phyloP scores from a whole-genome alignment of 2,888 invertebrate species.

The Lasioglossum marginatum region DNA sequence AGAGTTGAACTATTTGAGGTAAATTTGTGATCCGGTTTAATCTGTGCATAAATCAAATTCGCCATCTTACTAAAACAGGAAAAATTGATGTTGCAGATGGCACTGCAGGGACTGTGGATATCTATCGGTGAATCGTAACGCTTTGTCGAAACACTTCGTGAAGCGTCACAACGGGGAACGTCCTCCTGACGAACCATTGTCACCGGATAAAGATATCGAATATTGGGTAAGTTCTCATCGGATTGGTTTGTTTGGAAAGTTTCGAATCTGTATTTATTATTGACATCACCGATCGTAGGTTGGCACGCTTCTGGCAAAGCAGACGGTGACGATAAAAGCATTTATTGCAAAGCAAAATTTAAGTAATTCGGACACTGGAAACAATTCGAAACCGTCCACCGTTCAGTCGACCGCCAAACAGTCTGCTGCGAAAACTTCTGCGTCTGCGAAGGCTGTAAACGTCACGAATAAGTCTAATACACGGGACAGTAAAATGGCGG shows the following conservation, averaged over 20 bases:
- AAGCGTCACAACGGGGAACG: conserved; percentile 83
- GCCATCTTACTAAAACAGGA: not conserved
- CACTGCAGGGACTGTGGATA: conserved; percentile 87
- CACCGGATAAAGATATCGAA: conserved; percentile 85
- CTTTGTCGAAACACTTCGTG: conserved; percentile 86
- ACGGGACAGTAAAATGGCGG: conserved; percentile 33
- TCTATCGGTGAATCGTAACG: conserved; percentile 86
- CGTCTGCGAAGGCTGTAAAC: conserved; percentile 45
- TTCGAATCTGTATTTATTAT: not conserved
- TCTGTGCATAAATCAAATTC: not conserved
- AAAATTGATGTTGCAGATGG: conserved; percentile 84
- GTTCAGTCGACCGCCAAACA: not conserved
- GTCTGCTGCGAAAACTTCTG: not conserved
- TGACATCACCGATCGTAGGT: conserved; percentile 66
- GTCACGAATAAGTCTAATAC: conserved; percentile 49
- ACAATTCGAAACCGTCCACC: not conserved
- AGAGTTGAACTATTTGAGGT: conserved; percentile 89
- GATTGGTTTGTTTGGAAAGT: not conserved
- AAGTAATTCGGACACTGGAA: not conserved
- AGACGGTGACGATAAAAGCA: conserved; percentile 74
- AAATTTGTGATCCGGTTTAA: conserved; percentile 67
- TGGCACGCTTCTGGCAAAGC: conserved; percentile 72
- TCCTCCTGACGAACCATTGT: conserved; percentile 78
- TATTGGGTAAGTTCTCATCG: conserved; percentile 84
- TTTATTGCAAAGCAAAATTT: conserved; percentile 19